phyloP scores from a whole-genome alignment of 2,888 invertebrate genomes.

The Drosophila subsilvestris region DNA sequence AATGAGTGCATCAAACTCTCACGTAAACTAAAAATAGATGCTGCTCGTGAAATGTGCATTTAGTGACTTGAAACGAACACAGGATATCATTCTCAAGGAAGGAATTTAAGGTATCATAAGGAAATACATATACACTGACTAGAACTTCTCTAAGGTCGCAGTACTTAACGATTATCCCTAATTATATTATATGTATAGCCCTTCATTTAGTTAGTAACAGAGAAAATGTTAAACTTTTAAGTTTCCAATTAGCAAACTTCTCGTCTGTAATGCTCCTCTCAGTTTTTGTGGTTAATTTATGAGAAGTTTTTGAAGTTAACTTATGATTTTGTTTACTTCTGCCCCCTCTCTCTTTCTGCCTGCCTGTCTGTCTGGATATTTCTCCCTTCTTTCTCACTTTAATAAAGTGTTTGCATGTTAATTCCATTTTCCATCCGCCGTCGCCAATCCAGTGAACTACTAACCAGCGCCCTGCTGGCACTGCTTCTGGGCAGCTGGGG shows the following conservation, averaged over 20 bases:
- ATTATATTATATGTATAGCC: neutral
- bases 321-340: slow-evolving; percentile 29
- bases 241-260: slow-evolving; percentile 20
- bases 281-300: slow-evolving; percentile 33
- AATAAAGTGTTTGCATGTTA: slow-evolving; percentile 48
- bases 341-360: neutral
- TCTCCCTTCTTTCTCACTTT: slow-evolving; percentile 38
- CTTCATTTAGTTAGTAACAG: neutral
- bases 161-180: too few species aligned
- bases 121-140: too few species aligned
- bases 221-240: neutral
- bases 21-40: slow-evolving; percentile 43
- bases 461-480: slow-evolving; percentile 1
- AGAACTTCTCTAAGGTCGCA: too few species aligned
- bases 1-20: slow-evolving; percentile 47
- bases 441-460: slow-evolving; percentile 8
- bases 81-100: neutral
- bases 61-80: neutral
- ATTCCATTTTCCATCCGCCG: slow-evolving; percentile 33
- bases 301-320: slow-evolving; percentile 17
- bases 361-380: slow-evolving; percentile 3
- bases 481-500: neutral
- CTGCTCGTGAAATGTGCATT: neutral
- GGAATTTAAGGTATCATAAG: too few species aligned
- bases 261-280: neutral